phyloP scores from a whole-genome alignment of 2,113 vertebrate genomes.

The Pogonocichla stellata region DNA sequence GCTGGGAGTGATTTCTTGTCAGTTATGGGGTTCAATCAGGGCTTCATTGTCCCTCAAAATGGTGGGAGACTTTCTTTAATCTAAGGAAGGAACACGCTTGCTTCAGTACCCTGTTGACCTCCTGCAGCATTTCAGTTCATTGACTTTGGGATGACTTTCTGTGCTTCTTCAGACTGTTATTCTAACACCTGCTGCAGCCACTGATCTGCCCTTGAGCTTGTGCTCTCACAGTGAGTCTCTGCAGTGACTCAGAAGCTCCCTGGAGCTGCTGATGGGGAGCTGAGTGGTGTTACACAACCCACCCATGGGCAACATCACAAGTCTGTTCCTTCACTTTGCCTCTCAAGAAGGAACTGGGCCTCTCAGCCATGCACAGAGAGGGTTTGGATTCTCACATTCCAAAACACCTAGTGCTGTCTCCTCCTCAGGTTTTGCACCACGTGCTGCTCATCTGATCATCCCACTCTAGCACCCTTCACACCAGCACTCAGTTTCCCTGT shows the following conservation, averaged over 20 bases:
- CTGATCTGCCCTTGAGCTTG: background rate
- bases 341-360: background rate
- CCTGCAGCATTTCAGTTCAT: background rate
- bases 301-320: background rate
- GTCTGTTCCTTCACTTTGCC: background rate
- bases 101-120: background rate
- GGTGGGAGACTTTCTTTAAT: background rate
- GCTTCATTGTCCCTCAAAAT: background rate
- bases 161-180: background rate
- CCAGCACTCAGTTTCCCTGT: background rate
- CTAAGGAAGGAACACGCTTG: background rate
- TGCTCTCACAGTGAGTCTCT: background rate
- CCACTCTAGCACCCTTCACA: background rate
- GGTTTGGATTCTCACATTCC: background rate
- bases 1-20: background rate
- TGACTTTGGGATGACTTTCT: background rate
- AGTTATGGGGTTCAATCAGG: background rate
- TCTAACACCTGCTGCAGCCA: background rate
- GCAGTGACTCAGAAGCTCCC: conserved; percentile 11
- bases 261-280: background rate
- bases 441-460: background rate
- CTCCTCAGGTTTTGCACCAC: background rate
- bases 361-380: background rate
- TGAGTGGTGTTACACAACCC: background rate
- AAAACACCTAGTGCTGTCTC: background rate